Base-by-base conservation (phyloP, 2,888 invertebrate genomes). In the Nudaria mundana region DNA sequence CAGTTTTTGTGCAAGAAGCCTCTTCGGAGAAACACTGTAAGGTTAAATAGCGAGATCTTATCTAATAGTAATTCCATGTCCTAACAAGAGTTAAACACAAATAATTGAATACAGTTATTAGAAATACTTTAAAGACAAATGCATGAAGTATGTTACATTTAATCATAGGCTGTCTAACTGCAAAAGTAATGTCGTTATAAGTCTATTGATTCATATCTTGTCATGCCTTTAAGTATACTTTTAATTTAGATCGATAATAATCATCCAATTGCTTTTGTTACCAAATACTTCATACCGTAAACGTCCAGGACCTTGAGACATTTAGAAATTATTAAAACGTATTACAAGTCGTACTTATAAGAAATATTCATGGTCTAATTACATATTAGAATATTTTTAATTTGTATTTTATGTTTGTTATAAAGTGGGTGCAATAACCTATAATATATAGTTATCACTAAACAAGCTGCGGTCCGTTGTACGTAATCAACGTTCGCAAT, bases 181-280 rank as follows among this genome's bases (percentile, higher is more conserved):
- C 42, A 43, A 52, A 33, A 35, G 44, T 48, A 49, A 52, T 51
- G 37, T 36, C 11, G 52, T 42, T 54, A 63, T 68, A 71, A 62
- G 48, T 42, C 56, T 62, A 72, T 58, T 58, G 66, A 76, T 76
- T 56, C 52, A 56, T 68, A 67, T 73, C 69, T 51, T 54, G 57
- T 63, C 66, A 52, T 62, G 63, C 68, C 67, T 70, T 71, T 71
- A 70, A 66, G 58, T 55, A 40, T 37, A 49, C 55, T 60, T 50
- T 56, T 66, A 70, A 76, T 66, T 62, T 57, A 63, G 58, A 63
- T 66, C 48, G 69, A 73, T 74, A 63, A 66, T 64, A 48, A 66
- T 63, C 51, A 53, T 62, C 59, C 47, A 30, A 59, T 58, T 52
- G 52, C 48, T 54, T 64, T 59, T 62, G 52, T 67, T 60, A 38